Evolutionary conservation across 2,797 vertebrate species (phyloP).

Genomic region (Argentina silus): DNA sequence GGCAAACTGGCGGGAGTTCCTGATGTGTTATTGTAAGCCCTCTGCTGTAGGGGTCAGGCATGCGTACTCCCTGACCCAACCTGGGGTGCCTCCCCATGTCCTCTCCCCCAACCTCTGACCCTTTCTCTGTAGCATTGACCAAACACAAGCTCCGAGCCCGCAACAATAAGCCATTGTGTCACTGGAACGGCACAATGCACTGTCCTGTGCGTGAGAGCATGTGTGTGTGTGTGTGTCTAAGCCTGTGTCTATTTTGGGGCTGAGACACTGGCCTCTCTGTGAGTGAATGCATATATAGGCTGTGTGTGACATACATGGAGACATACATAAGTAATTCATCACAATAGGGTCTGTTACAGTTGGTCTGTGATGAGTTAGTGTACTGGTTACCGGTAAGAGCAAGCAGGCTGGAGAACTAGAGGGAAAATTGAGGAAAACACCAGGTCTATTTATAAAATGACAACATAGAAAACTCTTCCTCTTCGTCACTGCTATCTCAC

Average conservation of each 20-base stretch:
- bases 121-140: constrained; percentile 62
- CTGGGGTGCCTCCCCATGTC: constrained; percentile 65
- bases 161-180: constrained; percentile 69
- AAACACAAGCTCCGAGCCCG: constrained; percentile 71
- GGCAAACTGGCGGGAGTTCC: constrained; percentile 45
- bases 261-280: background rate
- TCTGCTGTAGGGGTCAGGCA: constrained; percentile 62
- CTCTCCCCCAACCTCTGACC: constrained; percentile 65
- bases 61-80: constrained; percentile 62
- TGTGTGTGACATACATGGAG: too few relatives aligned
- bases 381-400: background rate
- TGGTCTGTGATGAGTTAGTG: too few relatives aligned
- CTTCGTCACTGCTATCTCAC: background rate
- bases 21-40: constrained; percentile 79
- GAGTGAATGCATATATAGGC: background rate
- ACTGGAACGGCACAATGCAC: constrained; percentile 44
- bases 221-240: constrained; percentile 3
- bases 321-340: too few relatives aligned
- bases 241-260: background rate
- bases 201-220: background rate
- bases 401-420: background rate
- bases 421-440: background rate
- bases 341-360: too few relatives aligned
- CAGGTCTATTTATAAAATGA: background rate
- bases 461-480: background rate